These are phyloP conservation scores for Meandrina meandrites DNA, from an alignment of 92 coral and sea anemone genomes.

Conservation along the genomic window DNA sequence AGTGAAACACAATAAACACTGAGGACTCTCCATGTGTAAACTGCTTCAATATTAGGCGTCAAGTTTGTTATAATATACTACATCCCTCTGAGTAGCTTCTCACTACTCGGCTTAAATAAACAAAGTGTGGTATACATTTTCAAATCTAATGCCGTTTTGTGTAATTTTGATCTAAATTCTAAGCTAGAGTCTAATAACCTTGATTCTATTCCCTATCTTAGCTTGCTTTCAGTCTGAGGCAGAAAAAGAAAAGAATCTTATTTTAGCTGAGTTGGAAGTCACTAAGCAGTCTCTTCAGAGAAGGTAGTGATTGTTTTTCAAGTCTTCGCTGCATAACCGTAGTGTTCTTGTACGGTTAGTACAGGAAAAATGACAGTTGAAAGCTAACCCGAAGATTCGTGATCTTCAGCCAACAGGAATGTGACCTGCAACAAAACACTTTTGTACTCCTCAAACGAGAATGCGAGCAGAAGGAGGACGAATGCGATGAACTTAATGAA, in stretches of 20 bases:
- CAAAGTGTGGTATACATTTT: no score
- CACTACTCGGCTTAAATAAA: no score
- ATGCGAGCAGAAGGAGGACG: slow-evolving; percentile 11
- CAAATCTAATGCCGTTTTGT: no score
- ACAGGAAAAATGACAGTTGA: no score
- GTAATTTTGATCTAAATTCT: no score
- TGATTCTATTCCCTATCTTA: slow-evolving; percentile 10
- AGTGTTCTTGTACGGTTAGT: no score
- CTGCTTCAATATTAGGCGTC: no score
- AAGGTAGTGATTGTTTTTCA: slow-evolving; percentile 34
- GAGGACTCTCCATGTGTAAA: no score
- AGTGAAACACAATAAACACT: not conserved
- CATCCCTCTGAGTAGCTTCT: no score
- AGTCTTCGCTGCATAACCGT: not conserved
- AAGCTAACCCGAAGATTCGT: not conserved
- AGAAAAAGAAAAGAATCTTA: slow-evolving; percentile 53
- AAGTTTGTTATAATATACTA: no score
- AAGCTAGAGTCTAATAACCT: not conserved
- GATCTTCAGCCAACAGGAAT: slow-evolving; percentile 30
- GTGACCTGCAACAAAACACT: slow-evolving; percentile 32
- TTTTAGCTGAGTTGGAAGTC: slow-evolving; percentile 68
- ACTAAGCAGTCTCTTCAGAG: slow-evolving; percentile 62
- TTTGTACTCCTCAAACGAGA: slow-evolving; percentile 22
- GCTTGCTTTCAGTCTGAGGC: slow-evolving; percentile 55
- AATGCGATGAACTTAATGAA: slow-evolving; percentile 12